Percentiles rank a stretch among this genome's conserved stretches.
Evolutionary conservation across 2,113 vertebrate species (phyloP).

Genomic region (Hiodon tergisus): DNA sequence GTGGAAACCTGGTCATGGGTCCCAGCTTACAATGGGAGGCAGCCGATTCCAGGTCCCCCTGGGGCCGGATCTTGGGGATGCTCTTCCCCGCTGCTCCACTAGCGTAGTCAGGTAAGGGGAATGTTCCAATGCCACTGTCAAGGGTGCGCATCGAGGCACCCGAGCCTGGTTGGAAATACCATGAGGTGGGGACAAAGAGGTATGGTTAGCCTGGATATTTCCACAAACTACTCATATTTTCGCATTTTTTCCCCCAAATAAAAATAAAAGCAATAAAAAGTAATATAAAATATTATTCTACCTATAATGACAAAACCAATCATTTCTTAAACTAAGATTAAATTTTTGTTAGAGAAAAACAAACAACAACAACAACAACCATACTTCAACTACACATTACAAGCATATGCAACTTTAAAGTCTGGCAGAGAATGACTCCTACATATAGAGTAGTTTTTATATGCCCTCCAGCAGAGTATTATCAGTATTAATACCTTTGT

Average conservation of each 20-base stretch:
- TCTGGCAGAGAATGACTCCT: no score
- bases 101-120: constrained; percentile 84
- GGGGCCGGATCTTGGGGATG: constrained; percentile 68
- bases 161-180: constrained; percentile 61
- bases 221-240: background rate
- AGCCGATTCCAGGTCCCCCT: constrained; percentile 64
- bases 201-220: background rate
- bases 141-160: constrained; percentile 85
- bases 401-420: no score
- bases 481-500: no score
- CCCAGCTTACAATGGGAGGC: constrained; percentile 54
- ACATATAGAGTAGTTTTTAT: no score
- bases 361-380: no score
- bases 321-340: no score
- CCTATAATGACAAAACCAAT: no score
- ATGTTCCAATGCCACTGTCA: constrained; percentile 95
- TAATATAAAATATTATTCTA: no score
- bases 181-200: background rate
- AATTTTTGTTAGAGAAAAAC: no score
- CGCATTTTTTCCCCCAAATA: background rate
- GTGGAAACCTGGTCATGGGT: constrained; percentile 62
- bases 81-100: constrained; percentile 71
- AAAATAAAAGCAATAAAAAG: no score
- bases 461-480: no score
- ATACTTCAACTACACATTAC: no score